Conservation (phyloP, 2,888 invertebrate genomes). For the Cephalotes varians region DNA sequence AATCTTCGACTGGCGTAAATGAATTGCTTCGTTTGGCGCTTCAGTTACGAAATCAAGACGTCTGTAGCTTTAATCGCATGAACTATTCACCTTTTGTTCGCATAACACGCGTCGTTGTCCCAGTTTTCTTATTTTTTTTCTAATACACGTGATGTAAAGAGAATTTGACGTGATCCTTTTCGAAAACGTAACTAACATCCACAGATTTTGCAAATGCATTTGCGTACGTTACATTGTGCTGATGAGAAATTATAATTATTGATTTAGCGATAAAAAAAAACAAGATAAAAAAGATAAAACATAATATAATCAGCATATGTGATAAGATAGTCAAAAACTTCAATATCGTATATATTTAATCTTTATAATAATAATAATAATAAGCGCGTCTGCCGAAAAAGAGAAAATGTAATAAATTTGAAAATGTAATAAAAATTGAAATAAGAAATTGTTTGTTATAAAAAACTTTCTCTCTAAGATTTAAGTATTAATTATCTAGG, state of each 20-base stretch:
- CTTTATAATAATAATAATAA: background rate
- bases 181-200: background rate
- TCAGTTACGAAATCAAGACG: conserved; percentile 42
- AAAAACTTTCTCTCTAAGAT: background rate
- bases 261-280: background rate
- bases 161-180: background rate
- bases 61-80: conserved; percentile 57
- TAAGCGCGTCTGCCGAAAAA: background rate
- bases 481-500: background rate
- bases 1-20: conserved; percentile 31
- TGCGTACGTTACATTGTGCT: background rate
- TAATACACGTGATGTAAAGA: background rate
- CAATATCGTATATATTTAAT: background rate
- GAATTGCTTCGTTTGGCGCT: background rate
- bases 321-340: background rate
- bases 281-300: background rate
- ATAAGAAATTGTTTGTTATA: background rate
- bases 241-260: conserved; percentile 1
- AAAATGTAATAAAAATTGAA: background rate
- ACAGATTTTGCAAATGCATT: background rate
- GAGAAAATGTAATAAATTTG: background rate
- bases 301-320: background rate
- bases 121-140: background rate
- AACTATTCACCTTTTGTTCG: conserved; percentile 58
- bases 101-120: background rate